Evolutionary conservation across 2,113 vertebrate species (phyloP).

Genomic region (Pimephales promelas): DNA sequence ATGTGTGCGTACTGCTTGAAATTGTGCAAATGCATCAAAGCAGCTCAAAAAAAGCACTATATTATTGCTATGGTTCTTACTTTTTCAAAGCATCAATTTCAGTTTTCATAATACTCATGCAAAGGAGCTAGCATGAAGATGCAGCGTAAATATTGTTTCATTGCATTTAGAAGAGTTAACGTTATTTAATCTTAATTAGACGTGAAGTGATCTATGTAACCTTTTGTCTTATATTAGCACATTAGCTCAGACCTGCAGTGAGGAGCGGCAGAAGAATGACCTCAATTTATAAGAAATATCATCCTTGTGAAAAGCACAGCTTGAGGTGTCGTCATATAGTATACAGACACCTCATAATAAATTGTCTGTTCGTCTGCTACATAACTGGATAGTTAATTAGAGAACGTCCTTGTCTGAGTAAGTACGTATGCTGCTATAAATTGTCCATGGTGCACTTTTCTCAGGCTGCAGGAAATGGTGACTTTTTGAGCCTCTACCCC

Average conservation of each 20-base stretch:
- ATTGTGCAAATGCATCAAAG: neutral
- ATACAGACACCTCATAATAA: slow-evolving; percentile 22
- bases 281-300: slow-evolving; percentile 42
- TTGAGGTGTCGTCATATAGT: slow-evolving; percentile 30
- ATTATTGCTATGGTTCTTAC: neutral
- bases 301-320: slow-evolving; percentile 8
- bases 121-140: neutral
- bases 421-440: neutral
- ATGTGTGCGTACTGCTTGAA: neutral
- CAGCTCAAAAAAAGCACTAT: neutral
- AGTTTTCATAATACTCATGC: slow-evolving; percentile 16
- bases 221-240: slow-evolving; percentile 24
- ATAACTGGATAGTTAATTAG: slow-evolving; percentile 34
- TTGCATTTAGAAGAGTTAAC: neutral
- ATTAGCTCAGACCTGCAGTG: slow-evolving; percentile 5
- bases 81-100: slow-evolving; percentile 19
- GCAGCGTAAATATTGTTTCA: slow-evolving; percentile 40
- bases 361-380: neutral
- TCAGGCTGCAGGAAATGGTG: slow-evolving; percentile 11
- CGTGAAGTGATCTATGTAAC: slow-evolving; percentile 35
- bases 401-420: slow-evolving; percentile 1
- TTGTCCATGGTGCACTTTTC: slow-evolving; percentile 17
- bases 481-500: slow-evolving; percentile 1
- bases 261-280: neutral
- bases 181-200: slow-evolving; percentile 35